A percentile compares a stretch with the other conserved stretches of the same genome.
Evolutionary conservation across 2,888 invertebrate genomes (phyloP).

Genomic region (Nomada flava): DNA sequence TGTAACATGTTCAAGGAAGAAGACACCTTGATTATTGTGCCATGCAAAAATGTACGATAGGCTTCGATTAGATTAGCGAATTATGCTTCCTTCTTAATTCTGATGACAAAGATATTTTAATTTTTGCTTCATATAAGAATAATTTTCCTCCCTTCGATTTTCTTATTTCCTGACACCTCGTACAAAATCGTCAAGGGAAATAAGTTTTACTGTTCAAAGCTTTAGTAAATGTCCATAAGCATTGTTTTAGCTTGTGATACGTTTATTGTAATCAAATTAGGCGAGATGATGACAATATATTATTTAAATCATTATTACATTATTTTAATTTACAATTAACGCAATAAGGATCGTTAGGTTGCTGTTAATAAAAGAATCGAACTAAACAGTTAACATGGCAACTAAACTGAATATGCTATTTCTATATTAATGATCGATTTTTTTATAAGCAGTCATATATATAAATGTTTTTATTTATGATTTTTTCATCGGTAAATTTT

Average conservation of each 20-base stretch:
- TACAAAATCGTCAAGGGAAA: conserved; percentile 1
- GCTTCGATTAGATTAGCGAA: conserved; percentile 14
- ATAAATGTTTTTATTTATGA: conserved; percentile 7
- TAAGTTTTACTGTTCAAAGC: neutral
- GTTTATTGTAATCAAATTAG: neutral
- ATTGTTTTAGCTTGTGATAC: conserved; percentile 8
- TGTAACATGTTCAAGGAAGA: conserved; percentile 31
- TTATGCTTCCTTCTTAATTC: neutral
- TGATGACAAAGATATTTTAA: conserved; percentile 7
- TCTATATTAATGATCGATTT: conserved; percentile 6
- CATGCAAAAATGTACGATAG: conserved; percentile 43
- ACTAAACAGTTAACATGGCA: conserved; percentile 9
- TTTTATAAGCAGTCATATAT: conserved; percentile 1
- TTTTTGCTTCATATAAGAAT: conserved; percentile 10
- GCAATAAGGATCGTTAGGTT: conserved; percentile 42
- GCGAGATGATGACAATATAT: conserved; percentile 14
- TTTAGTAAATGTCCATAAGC: neutral
- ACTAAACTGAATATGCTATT: conserved; percentile 13
- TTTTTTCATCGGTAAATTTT: conserved; percentile 13
- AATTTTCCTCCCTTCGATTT: conserved; percentile 1
- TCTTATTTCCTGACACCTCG: conserved; percentile 8
- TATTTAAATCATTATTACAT: conserved; percentile 23
- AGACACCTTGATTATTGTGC: conserved; percentile 56
- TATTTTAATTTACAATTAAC: conserved; percentile 45
- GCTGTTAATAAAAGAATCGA: neutral